A percentile compares a stretch with the other conserved stretches of the same genome.
Conservation (phyloP, 2,888 invertebrate species). For the Hoplodrina ambigua region DNA sequence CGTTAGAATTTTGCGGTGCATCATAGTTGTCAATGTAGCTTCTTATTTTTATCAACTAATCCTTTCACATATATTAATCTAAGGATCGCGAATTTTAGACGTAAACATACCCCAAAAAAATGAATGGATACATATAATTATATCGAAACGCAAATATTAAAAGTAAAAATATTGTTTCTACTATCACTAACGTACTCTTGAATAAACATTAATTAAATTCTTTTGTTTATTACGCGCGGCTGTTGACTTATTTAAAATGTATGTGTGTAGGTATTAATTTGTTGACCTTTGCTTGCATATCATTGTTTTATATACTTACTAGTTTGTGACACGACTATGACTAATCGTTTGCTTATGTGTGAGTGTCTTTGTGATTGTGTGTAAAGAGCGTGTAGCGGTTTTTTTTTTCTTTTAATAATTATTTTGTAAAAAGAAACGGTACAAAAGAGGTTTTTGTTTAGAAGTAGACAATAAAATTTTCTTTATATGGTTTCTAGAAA, state of each 20-base stretch:
- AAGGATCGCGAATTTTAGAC: neutral
- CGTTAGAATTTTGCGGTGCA: too few species aligned
- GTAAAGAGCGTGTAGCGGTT: slow-evolving; percentile 18
- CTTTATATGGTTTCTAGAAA: too few species aligned
- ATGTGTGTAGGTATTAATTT: slow-evolving; percentile 38
- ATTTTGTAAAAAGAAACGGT: neutral
- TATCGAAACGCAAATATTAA: slow-evolving; percentile 19
- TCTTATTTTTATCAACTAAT: neutral
- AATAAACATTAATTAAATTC: slow-evolving; percentile 52
- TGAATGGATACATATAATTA: neutral
- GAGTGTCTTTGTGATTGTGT: slow-evolving; percentile 30
- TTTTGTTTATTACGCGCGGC: slow-evolving; percentile 57
- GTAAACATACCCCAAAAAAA: neutral
- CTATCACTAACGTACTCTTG: slow-evolving; percentile 8
- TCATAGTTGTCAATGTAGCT: too few species aligned
- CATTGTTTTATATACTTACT: slow-evolving; percentile 48
- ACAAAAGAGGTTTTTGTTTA: neutral
- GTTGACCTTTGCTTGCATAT: slow-evolving; percentile 64
- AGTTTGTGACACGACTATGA: slow-evolving; percentile 58
- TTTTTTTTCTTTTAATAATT: slow-evolving; percentile 1
- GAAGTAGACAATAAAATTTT: neutral
- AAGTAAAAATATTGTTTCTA: slow-evolving; percentile 23
- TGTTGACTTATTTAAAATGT: slow-evolving; percentile 53
- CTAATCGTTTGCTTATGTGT: slow-evolving; percentile 53
- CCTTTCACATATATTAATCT: too few species aligned